Base-by-base conservation (phyloP, 2,888 invertebrate species). In the Drosophila melanosoma region DNA sequence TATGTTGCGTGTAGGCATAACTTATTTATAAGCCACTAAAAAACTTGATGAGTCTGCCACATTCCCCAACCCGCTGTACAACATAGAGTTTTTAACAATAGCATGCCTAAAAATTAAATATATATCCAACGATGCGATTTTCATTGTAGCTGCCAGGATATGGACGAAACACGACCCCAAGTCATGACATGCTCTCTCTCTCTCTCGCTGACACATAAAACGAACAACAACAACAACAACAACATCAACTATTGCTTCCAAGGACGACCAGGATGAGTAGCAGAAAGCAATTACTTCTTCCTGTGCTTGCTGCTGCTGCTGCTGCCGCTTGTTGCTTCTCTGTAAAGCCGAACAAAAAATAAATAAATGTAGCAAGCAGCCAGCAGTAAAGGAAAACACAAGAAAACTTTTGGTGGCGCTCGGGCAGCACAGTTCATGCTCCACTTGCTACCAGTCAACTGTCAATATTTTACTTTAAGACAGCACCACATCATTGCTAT, bases 401-500 rank as follows among this genome's bases (percentile, higher is more conserved):
- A 74, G 60, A 59, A 73, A 83, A 83, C 56, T 87, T 89, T 70
- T 77, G 65, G 63, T 76, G 74, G 85, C 74, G 71, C 69, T 69
- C 66, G 65, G 69, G 71, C 69, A 78, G 83, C 64, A 56, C 58
- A 76, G 85, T 85, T 85, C 81, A 86, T 90, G 90, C 74, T 74
- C 86, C 89, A 89, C 82, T 82, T 87, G 68, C 76, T 69, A 45
- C 80, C 59, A 86, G 83, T 87, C 88, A 88, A 89, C 87, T 87
- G 87, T 87, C 87, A 90, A 89, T 87, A 87, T 89, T 87, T 90
- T 82, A 87, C 87, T 87, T 87, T 79, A 87, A 87, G 90, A 82
- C 87, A 77, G 69, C 64, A 67, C 71, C 77, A 89, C 90, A 87
- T 87, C 85, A 90, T 89, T 89, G 87, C 90, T 74, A 89, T 90